Base-by-base conservation (phyloP, 2,113 vertebrate species). In the Pionites leucogaster region DNA sequence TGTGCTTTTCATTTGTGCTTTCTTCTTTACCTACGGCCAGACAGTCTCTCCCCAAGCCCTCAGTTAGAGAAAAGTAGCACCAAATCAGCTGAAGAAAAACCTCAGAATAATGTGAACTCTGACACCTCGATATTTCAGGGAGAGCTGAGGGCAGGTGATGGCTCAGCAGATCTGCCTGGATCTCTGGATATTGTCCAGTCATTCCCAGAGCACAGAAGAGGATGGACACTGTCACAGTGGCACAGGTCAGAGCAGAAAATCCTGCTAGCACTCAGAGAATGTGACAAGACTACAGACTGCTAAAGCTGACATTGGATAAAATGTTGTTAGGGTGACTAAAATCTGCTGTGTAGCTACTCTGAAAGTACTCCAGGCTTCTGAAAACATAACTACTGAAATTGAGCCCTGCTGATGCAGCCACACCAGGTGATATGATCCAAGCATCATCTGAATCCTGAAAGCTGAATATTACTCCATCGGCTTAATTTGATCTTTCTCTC, bases 281-380 rank as follows among this genome's bases (percentile, higher is more conserved):
- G 71, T 95, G 87, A 96, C 70, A 77, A 90, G 91, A 95, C n/a
- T 93, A 39, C 81, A 86, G 33, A 93, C 50, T 90, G 71, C 50
- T 63, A 71, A 86, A 85, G 62, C 20, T 70, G 49, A 49, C 37
- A 63, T 27, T 13, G 37, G 82, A 77, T 88, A 80, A 86, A 94
- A 74, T 1, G 2, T 33, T 86, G 49, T 91, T 74, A 92, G 57
- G 42, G 33, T 62, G n/a, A 70, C 63, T 62, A 93, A 88, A 94
- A 86, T 76, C 50, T 96, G 79, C 85, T 80, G 42, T 70, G 71
- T 41, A 72, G 41, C 44, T 39, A 72, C 69, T 95, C 67, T 79
- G 77, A 84, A 84, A 89, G n/a, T 60, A 55, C 11, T 88, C 27
- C 27, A 64, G 55, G 27, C 68, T 93, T 86, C 90, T 68, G 86